phyloP scores from a whole-genome alignment of 2,113 vertebrate genomes.

The Anoura caudifer region DNA sequence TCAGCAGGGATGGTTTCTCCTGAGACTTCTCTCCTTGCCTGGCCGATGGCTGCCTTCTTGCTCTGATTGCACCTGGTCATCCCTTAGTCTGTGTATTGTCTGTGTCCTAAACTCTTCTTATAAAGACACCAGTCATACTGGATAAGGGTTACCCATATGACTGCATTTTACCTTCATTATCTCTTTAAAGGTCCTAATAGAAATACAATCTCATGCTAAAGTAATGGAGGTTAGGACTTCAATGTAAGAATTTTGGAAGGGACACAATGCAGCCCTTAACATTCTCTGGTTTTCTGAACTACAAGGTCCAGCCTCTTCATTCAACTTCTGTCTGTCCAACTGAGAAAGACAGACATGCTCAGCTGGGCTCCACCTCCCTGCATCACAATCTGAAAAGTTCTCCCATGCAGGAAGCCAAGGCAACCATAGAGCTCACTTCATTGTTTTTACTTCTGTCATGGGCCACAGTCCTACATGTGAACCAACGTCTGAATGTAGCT shows the following conservation, averaged over 20 bases:
- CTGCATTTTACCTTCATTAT: neutral
- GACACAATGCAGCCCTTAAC: neutral
- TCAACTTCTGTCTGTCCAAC: neutral
- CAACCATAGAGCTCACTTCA: neutral
- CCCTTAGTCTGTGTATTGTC: neutral
- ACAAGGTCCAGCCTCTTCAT: neutral
- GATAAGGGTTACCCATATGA: neutral
- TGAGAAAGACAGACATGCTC: neutral
- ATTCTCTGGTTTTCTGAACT: neutral
- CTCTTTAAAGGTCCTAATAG: neutral
- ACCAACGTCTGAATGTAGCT: neutral
- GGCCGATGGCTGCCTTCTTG: neutral
- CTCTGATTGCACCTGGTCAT: neutral
- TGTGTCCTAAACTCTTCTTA: neutral
- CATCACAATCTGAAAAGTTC: neutral
- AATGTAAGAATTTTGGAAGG: neutral
- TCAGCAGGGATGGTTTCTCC: neutral
- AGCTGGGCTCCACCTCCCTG: neutral
- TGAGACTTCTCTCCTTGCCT: neutral
- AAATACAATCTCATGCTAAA: neutral
- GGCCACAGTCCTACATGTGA: neutral
- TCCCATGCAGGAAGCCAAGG: neutral
- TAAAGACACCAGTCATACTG: neutral
- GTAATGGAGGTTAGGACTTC: neutral
- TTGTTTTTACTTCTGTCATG: neutral